Evolutionary conservation across 2,888 invertebrate species (phyloP).

Genomic region (Lithophane ornitopus): DNA sequence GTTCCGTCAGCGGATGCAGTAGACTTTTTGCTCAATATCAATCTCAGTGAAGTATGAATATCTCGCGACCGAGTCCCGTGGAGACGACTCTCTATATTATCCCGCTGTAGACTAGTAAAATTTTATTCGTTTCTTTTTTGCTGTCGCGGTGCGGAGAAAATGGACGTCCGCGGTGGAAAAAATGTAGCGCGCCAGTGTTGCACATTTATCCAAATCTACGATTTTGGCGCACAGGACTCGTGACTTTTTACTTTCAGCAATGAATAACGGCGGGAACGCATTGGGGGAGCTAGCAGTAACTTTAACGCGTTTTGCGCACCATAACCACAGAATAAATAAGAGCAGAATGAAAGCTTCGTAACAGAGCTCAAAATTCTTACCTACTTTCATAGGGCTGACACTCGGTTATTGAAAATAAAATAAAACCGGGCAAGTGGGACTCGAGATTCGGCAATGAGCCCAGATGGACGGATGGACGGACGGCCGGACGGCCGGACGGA

Average conservation of each 20-base stretch:
- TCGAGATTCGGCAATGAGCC: too few species aligned
- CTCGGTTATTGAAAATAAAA: too few species aligned
- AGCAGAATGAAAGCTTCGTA: too few species aligned
- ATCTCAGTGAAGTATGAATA: slow-evolving; percentile 59
- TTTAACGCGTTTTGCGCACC: slow-evolving; percentile 37
- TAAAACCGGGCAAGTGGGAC: too few species aligned
- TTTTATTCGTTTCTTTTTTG: slow-evolving; percentile 58
- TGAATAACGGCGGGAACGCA: slow-evolving; percentile 57
- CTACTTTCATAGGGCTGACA: too few species aligned
- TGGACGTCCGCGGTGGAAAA: slow-evolving; percentile 56
- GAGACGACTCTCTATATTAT: slow-evolving; percentile 40
- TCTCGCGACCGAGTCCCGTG: slow-evolving; percentile 27
- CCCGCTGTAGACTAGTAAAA: slow-evolving; percentile 46
- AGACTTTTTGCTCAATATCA: slow-evolving; percentile 52
- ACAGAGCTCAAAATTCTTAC: too few species aligned
- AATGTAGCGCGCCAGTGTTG: slow-evolving; percentile 54
- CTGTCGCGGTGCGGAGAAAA: slow-evolving; percentile 47
- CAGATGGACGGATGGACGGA: too few species aligned
- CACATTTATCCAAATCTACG: slow-evolving; percentile 63
- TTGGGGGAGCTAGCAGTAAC: slow-evolving; percentile 43
- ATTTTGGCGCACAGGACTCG: slow-evolving; percentile 47
- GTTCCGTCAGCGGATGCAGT: slow-evolving; percentile 29
- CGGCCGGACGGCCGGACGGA: too few species aligned
- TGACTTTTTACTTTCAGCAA: slow-evolving; percentile 58
- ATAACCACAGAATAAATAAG: too few species aligned